Conservation (phyloP, 23 tunicate genomes). For the Styela clava region DNA sequence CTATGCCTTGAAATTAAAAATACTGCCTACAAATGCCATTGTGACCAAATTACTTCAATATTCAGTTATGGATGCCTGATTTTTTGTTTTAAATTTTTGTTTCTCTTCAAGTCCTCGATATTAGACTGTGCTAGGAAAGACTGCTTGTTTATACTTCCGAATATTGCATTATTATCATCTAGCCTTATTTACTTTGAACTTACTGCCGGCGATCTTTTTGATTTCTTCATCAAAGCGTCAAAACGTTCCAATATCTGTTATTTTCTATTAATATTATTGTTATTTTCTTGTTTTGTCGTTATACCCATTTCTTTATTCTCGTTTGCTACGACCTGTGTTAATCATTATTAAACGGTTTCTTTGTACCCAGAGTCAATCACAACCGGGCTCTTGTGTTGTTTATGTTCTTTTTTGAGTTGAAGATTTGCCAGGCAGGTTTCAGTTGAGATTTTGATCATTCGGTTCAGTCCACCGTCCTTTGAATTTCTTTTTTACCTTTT, state of each 20-base stretch:
- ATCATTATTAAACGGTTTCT: slow-evolving; percentile 42
- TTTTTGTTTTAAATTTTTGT: no score
- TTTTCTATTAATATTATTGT: slow-evolving; percentile 1
- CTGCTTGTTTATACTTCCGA: not conserved
- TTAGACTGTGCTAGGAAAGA: not conserved
- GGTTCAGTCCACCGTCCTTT: not conserved
- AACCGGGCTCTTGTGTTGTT: not conserved
- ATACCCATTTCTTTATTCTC: slow-evolving; percentile 21
- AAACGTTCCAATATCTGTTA: slow-evolving; percentile 7
- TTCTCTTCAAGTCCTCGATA: not conserved
- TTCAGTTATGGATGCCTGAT: not conserved
- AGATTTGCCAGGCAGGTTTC: not conserved
- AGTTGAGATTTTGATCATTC: not conserved
- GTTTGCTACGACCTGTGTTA: slow-evolving; percentile 4
- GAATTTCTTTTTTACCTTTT: not conserved
- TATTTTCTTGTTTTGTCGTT: slow-evolving; percentile 17
- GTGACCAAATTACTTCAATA: not conserved
- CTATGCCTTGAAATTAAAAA: no score
- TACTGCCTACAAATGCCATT: not conserved
- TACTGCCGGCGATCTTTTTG: not conserved
- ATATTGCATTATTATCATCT: not conserved
- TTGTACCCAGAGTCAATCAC: slow-evolving; percentile 26
- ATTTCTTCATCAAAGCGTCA: not conserved
- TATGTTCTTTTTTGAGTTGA: not conserved
- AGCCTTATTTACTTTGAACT: not conserved